Evolutionary conservation across 2,888 invertebrate genomes (phyloP).

Genomic region (Lampropteryx suffumata): DNA sequence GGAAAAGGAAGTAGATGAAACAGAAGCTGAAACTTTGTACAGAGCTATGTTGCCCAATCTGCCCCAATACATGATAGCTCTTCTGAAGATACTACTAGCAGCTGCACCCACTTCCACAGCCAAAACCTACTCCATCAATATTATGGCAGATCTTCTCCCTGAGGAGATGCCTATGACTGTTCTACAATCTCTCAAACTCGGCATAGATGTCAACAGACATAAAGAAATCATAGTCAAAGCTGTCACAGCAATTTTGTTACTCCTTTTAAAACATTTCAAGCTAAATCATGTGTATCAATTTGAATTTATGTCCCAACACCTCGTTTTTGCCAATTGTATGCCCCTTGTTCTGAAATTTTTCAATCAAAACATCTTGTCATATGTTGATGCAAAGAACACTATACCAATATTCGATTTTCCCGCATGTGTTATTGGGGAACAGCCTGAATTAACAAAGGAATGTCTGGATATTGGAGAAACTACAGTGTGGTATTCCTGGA

Average conservation of each 20-base stretch:
- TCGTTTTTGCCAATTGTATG: constrained; percentile 99
- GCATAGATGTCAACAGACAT: constrained; percentile 98
- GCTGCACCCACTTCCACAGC: constrained; percentile 99
- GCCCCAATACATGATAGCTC: constrained; percentile 98
- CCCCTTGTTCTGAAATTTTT: constrained; percentile 99
- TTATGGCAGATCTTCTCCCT: constrained; percentile 98
- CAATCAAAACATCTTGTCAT: constrained; percentile 98
- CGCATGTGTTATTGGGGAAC: constrained; percentile 96
- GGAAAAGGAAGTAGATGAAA: constrained; percentile 90
- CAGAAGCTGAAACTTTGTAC: constrained; percentile 94
- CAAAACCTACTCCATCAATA: constrained; percentile 98
- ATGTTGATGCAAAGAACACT: constrained; percentile 96
- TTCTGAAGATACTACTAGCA: constrained; percentile 97
- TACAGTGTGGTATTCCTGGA: constrained; percentile 94
- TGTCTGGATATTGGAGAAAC: constrained; percentile 93
- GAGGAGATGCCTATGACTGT: constrained; percentile 99
- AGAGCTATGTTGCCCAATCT: constrained; percentile 97
- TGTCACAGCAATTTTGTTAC: constrained; percentile 93
- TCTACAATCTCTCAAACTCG: constrained; percentile 96
- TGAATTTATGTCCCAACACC: constrained; percentile 99
- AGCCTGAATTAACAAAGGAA: constrained; percentile 95
- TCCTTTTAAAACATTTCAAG: constrained; percentile 98
- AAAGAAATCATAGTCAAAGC: constrained; percentile 99
- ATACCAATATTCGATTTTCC: constrained; percentile 98
- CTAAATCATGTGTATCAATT: constrained; percentile 99